Evolutionary conservation across 1,140 invertebrate species (phyloP).

Genomic region (Homalodisca vitripennis): DNA sequence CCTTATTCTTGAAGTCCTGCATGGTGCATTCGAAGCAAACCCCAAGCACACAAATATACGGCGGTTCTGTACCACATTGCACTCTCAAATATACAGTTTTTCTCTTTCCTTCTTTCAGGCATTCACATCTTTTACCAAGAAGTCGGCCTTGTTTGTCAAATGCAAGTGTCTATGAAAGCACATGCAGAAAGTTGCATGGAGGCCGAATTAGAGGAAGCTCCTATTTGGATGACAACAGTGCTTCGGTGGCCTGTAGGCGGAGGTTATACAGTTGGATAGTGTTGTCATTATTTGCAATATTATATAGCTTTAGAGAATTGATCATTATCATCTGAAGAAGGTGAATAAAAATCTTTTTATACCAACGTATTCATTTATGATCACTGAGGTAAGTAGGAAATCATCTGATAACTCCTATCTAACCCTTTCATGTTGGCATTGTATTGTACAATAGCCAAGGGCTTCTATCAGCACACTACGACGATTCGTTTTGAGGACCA

Average conservation of each 20-base stretch:
- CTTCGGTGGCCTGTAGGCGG: background rate
- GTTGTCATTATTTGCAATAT: slow-evolving; percentile 1
- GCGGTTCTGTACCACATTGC: background rate
- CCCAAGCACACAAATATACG: background rate
- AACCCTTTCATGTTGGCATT: background rate
- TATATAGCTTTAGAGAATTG: background rate
- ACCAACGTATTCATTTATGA: background rate
- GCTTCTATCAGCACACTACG: background rate
- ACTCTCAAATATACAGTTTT: background rate
- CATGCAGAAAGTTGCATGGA: background rate
- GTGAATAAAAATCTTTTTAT: slow-evolving; percentile 4
- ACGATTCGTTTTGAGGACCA: background rate
- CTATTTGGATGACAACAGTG: background rate
- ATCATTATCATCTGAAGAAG: background rate
- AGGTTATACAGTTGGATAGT: background rate
- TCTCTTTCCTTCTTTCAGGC: background rate
- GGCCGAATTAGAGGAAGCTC: background rate
- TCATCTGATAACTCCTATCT: background rate
- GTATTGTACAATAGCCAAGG: background rate
- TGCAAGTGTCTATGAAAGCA: background rate
- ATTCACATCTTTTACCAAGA: background rate
- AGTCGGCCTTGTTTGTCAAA: background rate
- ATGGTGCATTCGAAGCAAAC: background rate
- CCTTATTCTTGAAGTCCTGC: background rate
- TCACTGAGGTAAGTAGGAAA: background rate